A percentile compares a stretch with the other conserved stretches of the same genome.
These are phyloP conservation scores for Aradophagus sp. DNA, from an alignment of 1,140 invertebrate species.

Conservation along the genomic window DNA sequence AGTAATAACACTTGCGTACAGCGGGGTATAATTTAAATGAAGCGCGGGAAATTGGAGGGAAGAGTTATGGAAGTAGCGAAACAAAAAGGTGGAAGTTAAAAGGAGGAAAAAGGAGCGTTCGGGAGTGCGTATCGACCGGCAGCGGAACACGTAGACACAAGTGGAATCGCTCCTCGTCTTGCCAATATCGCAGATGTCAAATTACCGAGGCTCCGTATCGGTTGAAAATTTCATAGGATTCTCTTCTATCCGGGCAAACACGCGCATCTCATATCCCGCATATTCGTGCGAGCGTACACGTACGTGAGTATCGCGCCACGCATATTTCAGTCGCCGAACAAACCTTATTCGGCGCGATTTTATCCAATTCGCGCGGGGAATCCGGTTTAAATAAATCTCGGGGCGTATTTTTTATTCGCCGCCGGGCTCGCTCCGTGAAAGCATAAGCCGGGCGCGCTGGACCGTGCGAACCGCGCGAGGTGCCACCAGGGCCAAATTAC, in stretches of 20 bases:
- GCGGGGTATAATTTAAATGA: no score
- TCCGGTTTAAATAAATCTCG: conserved; percentile 21
- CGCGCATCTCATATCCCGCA: conserved; percentile 17
- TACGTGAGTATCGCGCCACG: not conserved
- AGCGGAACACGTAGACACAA: no score
- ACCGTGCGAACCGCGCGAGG: not conserved
- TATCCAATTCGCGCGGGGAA: conserved; percentile 8
- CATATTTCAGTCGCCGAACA: conserved; percentile 13
- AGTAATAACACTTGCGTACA: no score
- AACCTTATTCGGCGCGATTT: conserved; percentile 14
- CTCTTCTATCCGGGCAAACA: conserved; percentile 20
- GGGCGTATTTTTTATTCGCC: conserved; percentile 9
- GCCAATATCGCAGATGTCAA: conserved; percentile 36
- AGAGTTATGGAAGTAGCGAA: not conserved
- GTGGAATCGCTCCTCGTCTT: conserved; percentile 21
- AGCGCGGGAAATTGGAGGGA: no score
- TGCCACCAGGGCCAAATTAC: conserved; percentile 14
- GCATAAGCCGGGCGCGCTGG: conserved; percentile 9
- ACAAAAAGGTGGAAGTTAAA: not conserved
- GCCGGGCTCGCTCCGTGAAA: conserved; percentile 10
- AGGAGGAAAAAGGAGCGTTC: not conserved
- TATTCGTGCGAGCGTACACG: conserved; percentile 1
- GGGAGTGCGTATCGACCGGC: conserved; percentile 23
- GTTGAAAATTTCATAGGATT: conserved; percentile 35
- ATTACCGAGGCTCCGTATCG: conserved; percentile 23